Base-by-base conservation (phyloP, 2,888 invertebrate species). In the Gymnocheta viridis region DNA sequence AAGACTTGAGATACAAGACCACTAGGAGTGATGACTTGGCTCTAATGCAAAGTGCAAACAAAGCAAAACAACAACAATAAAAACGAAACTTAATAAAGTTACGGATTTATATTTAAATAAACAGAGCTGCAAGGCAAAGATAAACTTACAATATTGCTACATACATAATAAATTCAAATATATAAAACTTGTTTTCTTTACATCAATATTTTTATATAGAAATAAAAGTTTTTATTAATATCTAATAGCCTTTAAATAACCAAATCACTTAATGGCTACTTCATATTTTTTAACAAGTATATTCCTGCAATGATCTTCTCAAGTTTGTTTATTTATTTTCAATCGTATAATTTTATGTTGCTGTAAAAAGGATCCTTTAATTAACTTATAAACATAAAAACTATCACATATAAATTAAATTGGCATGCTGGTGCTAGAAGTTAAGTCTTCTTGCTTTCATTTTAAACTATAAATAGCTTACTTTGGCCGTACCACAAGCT, bases 1-100 rank as follows among this genome's bases (percentile, higher is more conserved):
- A 82, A 67, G 60, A 73, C 69, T 69, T 70, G 58, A 70, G 64
- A 38, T 32, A 70, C 56, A 74, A 64, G 9, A 19, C 54, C n/a
- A 35, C 9, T 60, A 49, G 49, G 4, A 60, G 24, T 64, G 27
- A 14, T 72, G 29, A 12, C 27, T 49, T 19, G 24, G 27, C n/a
- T 0, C 9, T 2, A 22, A 29, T 17, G 29, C 5, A 14, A 17
- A 47, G 24, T 22, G 17, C 17, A 32, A 24, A 19, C 2, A 27
- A 32, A 27, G n/a, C 0, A 41, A 32, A 44, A 2, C 12, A 35
- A 41, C 41, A 27, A 38, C 41, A 62, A 24, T 6, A 12, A 7
- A 0, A 38, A 19, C 17, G 27, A 44, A 56, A 29, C 29, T 24
- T 9, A 47, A 27, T 41, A 14, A 47, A 2, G 9, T 47, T 47